Evolutionary conservation across 2,888 invertebrate genomes (phyloP).

Genomic region (Chymomyza amoena): DNA sequence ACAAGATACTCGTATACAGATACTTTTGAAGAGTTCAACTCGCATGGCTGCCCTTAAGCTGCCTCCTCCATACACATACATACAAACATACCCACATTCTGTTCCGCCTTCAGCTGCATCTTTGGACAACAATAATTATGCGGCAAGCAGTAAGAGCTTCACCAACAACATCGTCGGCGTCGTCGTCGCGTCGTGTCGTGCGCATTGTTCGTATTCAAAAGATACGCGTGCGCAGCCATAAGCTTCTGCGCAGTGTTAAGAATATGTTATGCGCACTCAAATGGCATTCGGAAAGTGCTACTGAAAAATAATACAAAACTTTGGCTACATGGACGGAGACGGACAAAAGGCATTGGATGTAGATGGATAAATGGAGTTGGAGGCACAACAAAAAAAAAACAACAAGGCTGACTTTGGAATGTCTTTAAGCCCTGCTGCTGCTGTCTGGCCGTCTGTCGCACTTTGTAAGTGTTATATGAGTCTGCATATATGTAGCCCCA

Average conservation of each 20-base stretch:
- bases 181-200: not conserved
- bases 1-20: constrained; percentile 24
- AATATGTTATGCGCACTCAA: constrained; percentile 72
- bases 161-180: too few species aligned
- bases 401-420: constrained; percentile 35
- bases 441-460: not conserved
- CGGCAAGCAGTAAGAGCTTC: constrained; percentile 34
- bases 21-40: constrained; percentile 8
- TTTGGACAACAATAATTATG: constrained; percentile 62
- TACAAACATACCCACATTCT: constrained; percentile 9
- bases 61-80: not conserved
- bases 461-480: not conserved
- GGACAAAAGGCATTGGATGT: not conserved
- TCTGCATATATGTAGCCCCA: not conserved
- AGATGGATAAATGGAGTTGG: not conserved
- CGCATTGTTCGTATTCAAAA: constrained; percentile 22
- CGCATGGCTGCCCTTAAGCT: constrained; percentile 17
- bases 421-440: constrained; percentile 40
- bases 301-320: constrained; percentile 69
- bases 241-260: constrained; percentile 50
- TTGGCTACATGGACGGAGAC: not conserved
- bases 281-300: constrained; percentile 75
- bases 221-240: constrained; percentile 62
- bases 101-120: constrained; percentile 16
- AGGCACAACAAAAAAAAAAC: not conserved